Base-by-base conservation (phyloP, 1,140 invertebrate genomes). In the Aphis gossypii region DNA sequence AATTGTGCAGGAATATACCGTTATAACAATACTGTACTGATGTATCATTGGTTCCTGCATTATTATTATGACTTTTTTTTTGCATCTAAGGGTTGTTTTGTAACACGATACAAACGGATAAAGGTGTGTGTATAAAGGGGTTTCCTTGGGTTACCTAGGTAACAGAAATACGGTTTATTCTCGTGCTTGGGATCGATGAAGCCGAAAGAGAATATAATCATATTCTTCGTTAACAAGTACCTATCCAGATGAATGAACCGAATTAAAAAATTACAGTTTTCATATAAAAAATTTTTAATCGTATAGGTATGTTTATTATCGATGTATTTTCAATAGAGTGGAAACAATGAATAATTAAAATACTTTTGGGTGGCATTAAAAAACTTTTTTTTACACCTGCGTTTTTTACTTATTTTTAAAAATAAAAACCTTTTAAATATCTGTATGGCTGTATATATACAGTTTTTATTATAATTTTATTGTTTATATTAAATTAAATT, bases 81-180 rank as follows among this genome's bases (percentile, higher is more conserved):
- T 83, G 46, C 76, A 11, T 83, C 76, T 38, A 48, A 56, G 92
- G 82, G 92, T 54, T 93, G 48, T 93, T 93, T 93, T 93, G 76
- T 93, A 93, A 93, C 46, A 84, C 2, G 92, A 93, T 93, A 93
- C 82, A 56, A 35, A 93, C 92, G 76, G 54, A 86, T 93, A 93
- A 93, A 93, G 92, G 92, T 92, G 82, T 93, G 82, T 56, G 21
- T 56, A 54, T 25, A 93, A 93, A 93, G 92, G 76, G 92, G 68
- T 84, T 51, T n/a, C 44, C 41, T 8, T 38, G 48, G 48, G 92
- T 93, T 93, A 93, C 92, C 92, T 51, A 44, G 82, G 92, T 68
- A 93, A 93, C 92, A 51, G 60, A 92, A 83, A 68, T 68, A 48
- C 46, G 90, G 90, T 83, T 92, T 51, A 38, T 83, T 92, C 90